Evolutionary conservation across 2,113 vertebrate genomes (phyloP).

Genomic region (Bettongia penicillata): DNA sequence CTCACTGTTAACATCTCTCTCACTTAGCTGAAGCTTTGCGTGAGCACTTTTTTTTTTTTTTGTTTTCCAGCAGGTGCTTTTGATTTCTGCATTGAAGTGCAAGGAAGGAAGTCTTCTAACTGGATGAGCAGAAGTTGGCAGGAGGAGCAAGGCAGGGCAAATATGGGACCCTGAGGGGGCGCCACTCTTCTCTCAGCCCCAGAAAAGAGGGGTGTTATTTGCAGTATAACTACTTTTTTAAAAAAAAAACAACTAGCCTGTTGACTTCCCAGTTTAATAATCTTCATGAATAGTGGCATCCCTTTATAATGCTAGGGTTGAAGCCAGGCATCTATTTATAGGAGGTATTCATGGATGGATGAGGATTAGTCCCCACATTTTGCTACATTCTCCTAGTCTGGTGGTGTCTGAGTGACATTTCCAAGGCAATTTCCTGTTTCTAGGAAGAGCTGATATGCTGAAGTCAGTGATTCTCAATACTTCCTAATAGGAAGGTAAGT

Average conservation of each 20-base stretch:
- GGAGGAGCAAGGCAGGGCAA: not conserved
- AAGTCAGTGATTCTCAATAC: not conserved
- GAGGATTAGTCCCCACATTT: not conserved
- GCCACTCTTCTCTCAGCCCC: not conserved
- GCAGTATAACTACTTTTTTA: not conserved
- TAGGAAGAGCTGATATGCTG: not conserved
- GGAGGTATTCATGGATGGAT: not conserved
- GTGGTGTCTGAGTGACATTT: not conserved
- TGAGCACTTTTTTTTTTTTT: not conserved
- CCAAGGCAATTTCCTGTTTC: not conserved
- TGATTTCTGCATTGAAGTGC: not conserved
- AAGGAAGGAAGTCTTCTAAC: not conserved
- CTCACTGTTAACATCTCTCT: slow-evolving; percentile 64
- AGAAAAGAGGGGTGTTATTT: not conserved
- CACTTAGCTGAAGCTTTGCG: slow-evolving; percentile 27
- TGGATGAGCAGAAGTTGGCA: not conserved
- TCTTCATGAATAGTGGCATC: not conserved
- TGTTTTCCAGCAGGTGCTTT: not conserved
- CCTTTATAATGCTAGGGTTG: not conserved
- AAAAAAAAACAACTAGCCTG: not conserved
- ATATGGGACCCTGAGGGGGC: not conserved
- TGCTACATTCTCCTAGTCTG: not conserved
- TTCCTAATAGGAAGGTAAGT: not conserved
- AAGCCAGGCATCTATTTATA: not conserved
- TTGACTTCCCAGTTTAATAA: not conserved